These are phyloP conservation scores for Saimiri boliviensis DNA, from an alignment of 2,113 vertebrate genomes.

Conservation along the genomic window DNA sequence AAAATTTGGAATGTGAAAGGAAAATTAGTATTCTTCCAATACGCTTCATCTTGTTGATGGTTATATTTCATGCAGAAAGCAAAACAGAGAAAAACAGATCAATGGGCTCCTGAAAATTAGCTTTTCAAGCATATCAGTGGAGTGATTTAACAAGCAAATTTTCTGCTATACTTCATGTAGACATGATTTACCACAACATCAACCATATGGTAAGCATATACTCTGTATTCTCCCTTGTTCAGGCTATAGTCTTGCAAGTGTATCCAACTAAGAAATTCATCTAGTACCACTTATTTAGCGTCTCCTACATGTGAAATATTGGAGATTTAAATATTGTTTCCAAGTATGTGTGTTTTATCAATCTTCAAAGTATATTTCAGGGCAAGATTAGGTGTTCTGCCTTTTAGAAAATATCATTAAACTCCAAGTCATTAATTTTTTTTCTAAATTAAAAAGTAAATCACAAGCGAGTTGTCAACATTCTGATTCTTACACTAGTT, in stretches of 20 bases:
- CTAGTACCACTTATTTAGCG: neutral
- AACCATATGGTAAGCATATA: neutral
- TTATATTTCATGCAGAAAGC: neutral
- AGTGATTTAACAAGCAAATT: neutral
- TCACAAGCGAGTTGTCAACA: neutral
- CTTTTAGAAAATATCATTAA: neutral
- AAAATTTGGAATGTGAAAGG: neutral
- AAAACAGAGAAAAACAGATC: neutral
- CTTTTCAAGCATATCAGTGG: neutral
- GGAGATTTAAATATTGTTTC: neutral
- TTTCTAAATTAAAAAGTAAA: neutral
- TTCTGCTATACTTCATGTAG: neutral
- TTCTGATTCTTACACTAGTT: neutral
- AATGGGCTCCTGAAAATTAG: neutral
- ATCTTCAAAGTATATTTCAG: neutral
- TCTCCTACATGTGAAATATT: neutral
- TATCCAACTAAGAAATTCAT: neutral
- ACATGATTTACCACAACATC: neutral
- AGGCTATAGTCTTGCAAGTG: neutral
- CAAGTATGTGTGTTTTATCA: neutral
- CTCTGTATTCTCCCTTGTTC: neutral
- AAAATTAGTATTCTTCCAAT: neutral
- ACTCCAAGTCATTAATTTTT: neutral
- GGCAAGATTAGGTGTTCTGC: neutral
- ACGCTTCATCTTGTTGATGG: neutral